Percentiles rank a stretch among this genome's conserved stretches.
Conservation (phyloP, 2,113 vertebrate genomes). For the Dipodomys ordii region DNA sequence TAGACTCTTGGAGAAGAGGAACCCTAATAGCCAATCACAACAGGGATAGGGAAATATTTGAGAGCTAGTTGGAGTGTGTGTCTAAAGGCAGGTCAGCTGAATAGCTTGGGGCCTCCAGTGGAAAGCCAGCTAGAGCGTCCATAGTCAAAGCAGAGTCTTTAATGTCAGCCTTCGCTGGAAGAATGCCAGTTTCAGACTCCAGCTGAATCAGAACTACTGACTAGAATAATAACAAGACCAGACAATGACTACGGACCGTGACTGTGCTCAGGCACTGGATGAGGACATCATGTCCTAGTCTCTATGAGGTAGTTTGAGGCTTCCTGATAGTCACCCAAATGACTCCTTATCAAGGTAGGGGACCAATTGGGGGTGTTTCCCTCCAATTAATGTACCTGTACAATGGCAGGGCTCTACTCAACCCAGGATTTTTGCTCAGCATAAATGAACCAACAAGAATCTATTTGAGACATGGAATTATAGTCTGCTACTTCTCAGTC, state of each 20-base stretch:
- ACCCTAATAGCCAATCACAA: background rate
- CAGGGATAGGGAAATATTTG: background rate
- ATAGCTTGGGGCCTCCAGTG: background rate
- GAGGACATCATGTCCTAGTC: background rate
- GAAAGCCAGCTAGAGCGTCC: background rate
- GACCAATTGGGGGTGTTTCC: background rate
- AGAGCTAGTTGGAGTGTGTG: background rate
- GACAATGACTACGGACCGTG: background rate
- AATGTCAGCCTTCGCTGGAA: background rate
- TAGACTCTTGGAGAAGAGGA: background rate
- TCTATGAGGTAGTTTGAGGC: background rate
- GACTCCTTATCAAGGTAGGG: background rate
- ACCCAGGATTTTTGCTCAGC: background rate
- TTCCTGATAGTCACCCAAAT: background rate
- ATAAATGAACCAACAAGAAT: background rate
- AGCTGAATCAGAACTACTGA: background rate
- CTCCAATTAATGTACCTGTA: background rate
- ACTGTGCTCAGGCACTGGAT: background rate
- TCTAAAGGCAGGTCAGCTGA: background rate
- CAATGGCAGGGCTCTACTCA: background rate
- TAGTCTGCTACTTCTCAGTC: background rate
- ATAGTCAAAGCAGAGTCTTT: background rate
- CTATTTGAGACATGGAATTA: background rate
- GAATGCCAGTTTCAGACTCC: background rate
- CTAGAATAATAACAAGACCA: background rate